Percentiles rank a stretch among this genome's conserved stretches.
phyloP scores from a whole-genome alignment of 2,888 invertebrate genomes.

The Tubulanus polymorphus region DNA sequence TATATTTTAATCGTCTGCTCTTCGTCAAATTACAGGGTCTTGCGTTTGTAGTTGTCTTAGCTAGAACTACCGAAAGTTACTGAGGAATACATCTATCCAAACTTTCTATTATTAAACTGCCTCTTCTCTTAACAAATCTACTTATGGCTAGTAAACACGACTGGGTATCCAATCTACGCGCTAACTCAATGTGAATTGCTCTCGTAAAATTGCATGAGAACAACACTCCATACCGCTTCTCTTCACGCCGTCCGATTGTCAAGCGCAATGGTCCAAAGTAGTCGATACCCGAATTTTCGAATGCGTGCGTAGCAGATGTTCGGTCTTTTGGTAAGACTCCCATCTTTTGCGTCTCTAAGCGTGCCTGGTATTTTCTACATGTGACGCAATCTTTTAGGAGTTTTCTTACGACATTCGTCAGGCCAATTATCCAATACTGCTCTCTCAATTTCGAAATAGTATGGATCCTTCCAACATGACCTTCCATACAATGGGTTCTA shows the following conservation, averaged over 20 bases:
- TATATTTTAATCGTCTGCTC: too few species aligned
- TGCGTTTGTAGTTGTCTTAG: too few species aligned
- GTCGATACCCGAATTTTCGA: not conserved
- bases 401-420: not conserved
- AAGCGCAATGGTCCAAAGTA: not conserved
- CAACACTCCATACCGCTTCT: conserved; percentile 14
- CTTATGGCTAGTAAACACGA: conserved; percentile 4
- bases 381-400: not conserved
- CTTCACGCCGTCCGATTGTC: not conserved
- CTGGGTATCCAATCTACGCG: conserved; percentile 2
- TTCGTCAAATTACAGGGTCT: too few species aligned
- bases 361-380: not conserved
- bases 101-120: too few species aligned
- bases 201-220: conserved; percentile 12
- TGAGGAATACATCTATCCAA: too few species aligned
- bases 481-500: not conserved
- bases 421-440: not conserved
- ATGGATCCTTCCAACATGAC: not conserved
- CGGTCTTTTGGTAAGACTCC: not conserved
- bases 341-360: not conserved
- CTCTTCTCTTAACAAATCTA: not conserved
- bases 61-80: too few species aligned
- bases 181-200: conserved; percentile 10
- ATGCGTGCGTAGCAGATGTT: not conserved
- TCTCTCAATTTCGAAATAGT: not conserved